Conservation (phyloP, 2,888 invertebrate species). For the Villa cingulata region DNA sequence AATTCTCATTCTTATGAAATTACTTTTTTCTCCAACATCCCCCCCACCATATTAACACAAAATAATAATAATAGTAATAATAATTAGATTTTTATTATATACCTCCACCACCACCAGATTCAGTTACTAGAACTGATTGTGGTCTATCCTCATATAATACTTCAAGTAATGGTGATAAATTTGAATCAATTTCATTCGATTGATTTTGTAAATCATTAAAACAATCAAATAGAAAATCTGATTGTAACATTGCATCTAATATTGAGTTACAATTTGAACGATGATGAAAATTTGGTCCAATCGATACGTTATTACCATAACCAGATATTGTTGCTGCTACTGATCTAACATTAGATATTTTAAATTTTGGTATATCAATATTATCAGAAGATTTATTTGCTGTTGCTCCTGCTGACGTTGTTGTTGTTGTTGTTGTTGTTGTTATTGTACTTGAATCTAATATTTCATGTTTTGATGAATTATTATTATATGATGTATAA, state of each 20-base stretch:
- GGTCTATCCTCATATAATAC: conserved; percentile 12
- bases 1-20: too few species aligned
- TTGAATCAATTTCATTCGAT: not conserved
- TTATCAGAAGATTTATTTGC: not conserved
- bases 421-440: not conserved
- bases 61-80: too few species aligned
- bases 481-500: too few species aligned
- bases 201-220: not conserved
- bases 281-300: not conserved
- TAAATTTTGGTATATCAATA: not conserved
- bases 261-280: not conserved
- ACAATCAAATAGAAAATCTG: conserved; percentile 3
- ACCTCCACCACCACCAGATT: conserved; percentile 12
- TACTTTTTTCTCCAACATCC: too few species aligned
- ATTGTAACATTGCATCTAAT: not conserved
- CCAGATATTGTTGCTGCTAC: too few species aligned
- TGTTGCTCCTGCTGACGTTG: too few species aligned
- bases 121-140: conserved; percentile 14
- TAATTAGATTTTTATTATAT: too few species aligned
- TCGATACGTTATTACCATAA: not conserved
- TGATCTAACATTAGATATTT: conserved; percentile 2
- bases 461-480: too few species aligned
- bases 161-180: conserved; percentile 1
- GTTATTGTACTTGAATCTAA: not conserved
- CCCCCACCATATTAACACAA: too few species aligned